These are phyloP conservation scores for Chlorops oryzae DNA, from an alignment of 1,140 invertebrate species.

Conservation along the genomic window DNA sequence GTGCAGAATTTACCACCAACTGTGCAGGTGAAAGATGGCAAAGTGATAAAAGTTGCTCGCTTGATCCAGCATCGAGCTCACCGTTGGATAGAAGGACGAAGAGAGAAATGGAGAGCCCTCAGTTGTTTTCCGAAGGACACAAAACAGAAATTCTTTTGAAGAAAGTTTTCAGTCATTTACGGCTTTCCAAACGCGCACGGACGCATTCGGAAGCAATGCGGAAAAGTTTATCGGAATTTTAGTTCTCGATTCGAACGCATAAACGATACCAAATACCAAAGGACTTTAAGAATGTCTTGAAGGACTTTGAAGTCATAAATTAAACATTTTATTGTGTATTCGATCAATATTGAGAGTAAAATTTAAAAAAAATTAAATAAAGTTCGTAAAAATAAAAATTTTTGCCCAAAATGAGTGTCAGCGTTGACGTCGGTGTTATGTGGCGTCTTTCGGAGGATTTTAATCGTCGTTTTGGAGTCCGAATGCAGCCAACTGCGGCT, in stretches of 20 bases:
- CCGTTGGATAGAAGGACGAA: background rate
- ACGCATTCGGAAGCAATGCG: too few species aligned
- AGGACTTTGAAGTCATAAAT: too few species aligned
- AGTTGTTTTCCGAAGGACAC: too few species aligned
- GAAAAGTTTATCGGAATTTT: too few species aligned
- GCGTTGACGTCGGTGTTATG: slow-evolving; percentile 47
- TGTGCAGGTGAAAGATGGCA: slow-evolving; percentile 37
- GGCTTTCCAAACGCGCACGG: too few species aligned
- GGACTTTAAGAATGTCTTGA: too few species aligned
- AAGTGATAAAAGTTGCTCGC: slow-evolving; percentile 12
- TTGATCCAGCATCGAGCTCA: too few species aligned
- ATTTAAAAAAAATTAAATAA: slow-evolving; percentile 10
- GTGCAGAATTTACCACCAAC: slow-evolving; percentile 35
- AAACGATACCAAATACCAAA: too few species aligned
- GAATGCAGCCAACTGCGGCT: slow-evolving; percentile 32
- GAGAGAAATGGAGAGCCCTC: background rate
- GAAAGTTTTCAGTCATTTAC: too few species aligned
- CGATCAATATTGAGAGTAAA: background rate
- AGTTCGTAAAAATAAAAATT: too few species aligned
- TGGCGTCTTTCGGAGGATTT: slow-evolving; percentile 47
- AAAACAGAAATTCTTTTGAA: too few species aligned
- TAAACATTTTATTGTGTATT: background rate
- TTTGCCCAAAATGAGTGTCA: slow-evolving; percentile 36
- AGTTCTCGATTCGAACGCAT: too few species aligned
- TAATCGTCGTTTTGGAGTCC: slow-evolving; percentile 42